These are phyloP conservation scores for Rhabdophis nuchalis DNA, from an alignment of 2,797 vertebrate species.

Conservation along the genomic window DNA sequence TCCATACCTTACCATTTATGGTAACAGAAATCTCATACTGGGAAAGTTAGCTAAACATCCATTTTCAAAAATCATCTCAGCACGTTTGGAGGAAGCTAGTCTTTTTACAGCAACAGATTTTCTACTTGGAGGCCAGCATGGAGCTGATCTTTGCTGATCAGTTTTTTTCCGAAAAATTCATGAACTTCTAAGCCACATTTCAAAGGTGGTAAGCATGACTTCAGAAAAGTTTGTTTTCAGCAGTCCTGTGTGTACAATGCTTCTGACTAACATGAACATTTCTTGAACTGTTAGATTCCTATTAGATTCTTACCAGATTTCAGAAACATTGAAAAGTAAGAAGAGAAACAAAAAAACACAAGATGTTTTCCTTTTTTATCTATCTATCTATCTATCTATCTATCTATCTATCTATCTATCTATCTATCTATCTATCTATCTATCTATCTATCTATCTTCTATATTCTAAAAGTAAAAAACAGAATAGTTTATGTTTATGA, in stretches of 20 bases:
- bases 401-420: not conserved
- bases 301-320: not conserved
- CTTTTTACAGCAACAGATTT: conserved; percentile 31
- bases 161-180: not conserved
- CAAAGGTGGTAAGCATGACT: conserved; percentile 64
- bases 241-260: not conserved
- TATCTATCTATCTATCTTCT: not conserved
- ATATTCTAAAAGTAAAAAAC: not conserved
- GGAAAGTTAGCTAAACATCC: conserved; percentile 48
- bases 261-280: not conserved
- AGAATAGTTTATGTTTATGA: not conserved
- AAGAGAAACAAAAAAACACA: not conserved
- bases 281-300: not conserved
- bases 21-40: conserved; percentile 59
- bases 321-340: not conserved
- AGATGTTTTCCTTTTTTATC: not conserved
- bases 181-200: not conserved
- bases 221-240: not conserved
- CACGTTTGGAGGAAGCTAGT: conserved; percentile 23
- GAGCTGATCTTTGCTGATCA: not conserved
- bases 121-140: not conserved
- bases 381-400: not conserved
- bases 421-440: not conserved
- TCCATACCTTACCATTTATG: conserved; percentile 78
- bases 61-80: conserved; percentile 46